Evolutionary conservation across 2,113 vertebrate genomes (phyloP), one percentile per base, ranked within the genome.

Genomic region (Miniopterus natalensis): DNA sequence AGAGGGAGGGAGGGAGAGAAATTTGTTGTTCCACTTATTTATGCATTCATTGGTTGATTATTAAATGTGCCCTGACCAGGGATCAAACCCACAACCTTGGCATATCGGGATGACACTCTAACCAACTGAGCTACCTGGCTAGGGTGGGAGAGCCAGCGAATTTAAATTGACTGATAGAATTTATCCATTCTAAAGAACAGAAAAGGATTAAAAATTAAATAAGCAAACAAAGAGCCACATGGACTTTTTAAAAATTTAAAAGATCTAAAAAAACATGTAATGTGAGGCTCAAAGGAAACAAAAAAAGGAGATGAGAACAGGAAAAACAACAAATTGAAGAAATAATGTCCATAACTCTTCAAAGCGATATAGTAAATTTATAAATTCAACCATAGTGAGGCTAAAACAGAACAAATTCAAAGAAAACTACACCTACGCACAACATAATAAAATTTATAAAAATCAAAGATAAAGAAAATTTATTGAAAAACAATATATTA

Each of bases 291-390:
- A 49, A 51, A 90, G 42, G 23, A 94, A 90, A 81, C 75, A 31
- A 94, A 53, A 63, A 23, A 73, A 75, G 47, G 20, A 78, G 21
- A 91, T 2, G 63, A 21, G 5, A 45, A 45, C 40, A 75, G 51
- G 15, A 75, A 85, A 87, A 36, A 36, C 36, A 36, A 61, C 4
- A 63, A 61, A 15, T 29, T 80, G 63, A 85, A 90, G 42, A 86
- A 78, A 61, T 74, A 70, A 93, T 73, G 8, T 36, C 25, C 49
- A 51, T 27, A 79, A 89, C 45, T 47, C 25, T 53, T 93, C 49
- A 93, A 89, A 84, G n/a, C 65, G 36, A 45, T 85, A 6, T n/a
- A 53, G 29, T n/a, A 79, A 55, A 89, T 89, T 63, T 63, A 89
- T 31, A 63, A 79, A 85, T 49, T 95, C 63, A 90, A 80, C 27